Evolutionary conservation across 1,140 invertebrate species (phyloP).

Genomic region (Watersipora subatra): DNA sequence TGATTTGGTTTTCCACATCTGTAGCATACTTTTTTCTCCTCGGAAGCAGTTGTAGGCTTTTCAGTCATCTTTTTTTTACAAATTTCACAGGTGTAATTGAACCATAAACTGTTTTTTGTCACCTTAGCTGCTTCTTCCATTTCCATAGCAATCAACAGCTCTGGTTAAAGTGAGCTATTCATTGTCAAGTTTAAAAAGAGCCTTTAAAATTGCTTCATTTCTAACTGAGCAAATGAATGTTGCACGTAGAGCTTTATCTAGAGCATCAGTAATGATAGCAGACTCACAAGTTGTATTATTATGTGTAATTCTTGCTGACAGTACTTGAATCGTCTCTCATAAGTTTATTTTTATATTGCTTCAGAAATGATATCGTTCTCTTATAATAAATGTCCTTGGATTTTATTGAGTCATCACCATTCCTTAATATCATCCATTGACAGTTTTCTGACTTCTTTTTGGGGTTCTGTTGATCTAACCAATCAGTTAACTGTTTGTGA

Average conservation of each 20-base stretch:
- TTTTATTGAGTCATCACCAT: conserved; percentile 1
- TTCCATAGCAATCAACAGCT: conserved; percentile 3
- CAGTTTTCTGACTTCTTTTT: too few relatives aligned
- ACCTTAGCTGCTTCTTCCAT: neutral
- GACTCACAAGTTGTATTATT: neutral
- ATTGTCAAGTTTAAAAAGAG: conserved; percentile 2
- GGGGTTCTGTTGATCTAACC: neutral
- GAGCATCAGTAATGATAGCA: neutral
- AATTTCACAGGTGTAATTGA: neutral
- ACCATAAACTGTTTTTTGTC: neutral
- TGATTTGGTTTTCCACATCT: neutral
- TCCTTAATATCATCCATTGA: too few relatives aligned
- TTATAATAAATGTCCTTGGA: neutral
- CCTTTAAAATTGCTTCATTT: conserved; percentile 2
- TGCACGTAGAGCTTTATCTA: neutral
- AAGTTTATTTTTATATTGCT: conserved; percentile 1
- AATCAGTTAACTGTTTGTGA: neutral
- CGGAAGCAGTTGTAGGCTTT: neutral
- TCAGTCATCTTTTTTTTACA: neutral
- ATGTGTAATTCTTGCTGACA: neutral
- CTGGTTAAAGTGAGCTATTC: conserved; percentile 1
- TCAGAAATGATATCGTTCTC: neutral
- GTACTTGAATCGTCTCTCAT: neutral
- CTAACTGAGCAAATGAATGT: conserved; percentile 2
- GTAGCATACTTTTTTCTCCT: neutral